These are phyloP conservation scores for Gari tellinella DNA, from an alignment of 2,888 invertebrate species.

Conservation along the genomic window DNA sequence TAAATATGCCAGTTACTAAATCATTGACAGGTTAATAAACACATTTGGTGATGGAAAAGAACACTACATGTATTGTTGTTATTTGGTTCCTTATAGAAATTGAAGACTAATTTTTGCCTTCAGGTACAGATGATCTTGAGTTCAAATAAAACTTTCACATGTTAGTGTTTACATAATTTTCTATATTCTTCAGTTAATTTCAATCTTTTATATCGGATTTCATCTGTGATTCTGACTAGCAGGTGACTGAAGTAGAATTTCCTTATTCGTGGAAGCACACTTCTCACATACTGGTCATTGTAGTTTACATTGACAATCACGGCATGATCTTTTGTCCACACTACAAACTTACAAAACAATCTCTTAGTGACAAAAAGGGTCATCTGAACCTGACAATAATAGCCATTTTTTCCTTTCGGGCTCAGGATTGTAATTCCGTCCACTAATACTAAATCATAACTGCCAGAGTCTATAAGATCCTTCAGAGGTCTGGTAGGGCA, in stretches of 20 bases:
- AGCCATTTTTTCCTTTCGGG: constrained; percentile 29
- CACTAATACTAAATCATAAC: constrained; percentile 10
- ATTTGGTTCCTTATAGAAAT: too few species aligned
- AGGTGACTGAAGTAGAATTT: constrained; percentile 18
- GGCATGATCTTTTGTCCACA: constrained; percentile 18
- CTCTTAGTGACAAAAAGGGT: constrained; percentile 17
- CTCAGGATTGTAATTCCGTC: background rate
- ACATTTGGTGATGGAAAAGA: too few species aligned
- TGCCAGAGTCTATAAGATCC: constrained; percentile 1
- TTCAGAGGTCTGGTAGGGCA: constrained; percentile 17
- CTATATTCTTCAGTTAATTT: constrained; percentile 13
- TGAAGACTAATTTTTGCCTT: too few species aligned
- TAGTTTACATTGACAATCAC: constrained; percentile 11
- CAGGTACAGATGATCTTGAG: too few species aligned
- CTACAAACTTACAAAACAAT: constrained; percentile 22
- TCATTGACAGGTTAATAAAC: too few species aligned
- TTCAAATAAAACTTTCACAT: too few species aligned
- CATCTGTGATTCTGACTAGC: constrained; percentile 24
- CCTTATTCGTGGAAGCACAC: constrained; percentile 17
- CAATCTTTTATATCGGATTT: constrained; percentile 4
- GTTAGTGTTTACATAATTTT: constrained; percentile 1
- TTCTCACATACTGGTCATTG: constrained; percentile 3
- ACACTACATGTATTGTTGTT: too few species aligned
- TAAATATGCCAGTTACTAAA: too few species aligned
- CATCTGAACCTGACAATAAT: constrained; percentile 29